Evolutionary conservation across 2,797 vertebrate species (phyloP), one percentile per base, ranked within the genome.

Genomic region (Bovichtus diacanthus): DNA sequence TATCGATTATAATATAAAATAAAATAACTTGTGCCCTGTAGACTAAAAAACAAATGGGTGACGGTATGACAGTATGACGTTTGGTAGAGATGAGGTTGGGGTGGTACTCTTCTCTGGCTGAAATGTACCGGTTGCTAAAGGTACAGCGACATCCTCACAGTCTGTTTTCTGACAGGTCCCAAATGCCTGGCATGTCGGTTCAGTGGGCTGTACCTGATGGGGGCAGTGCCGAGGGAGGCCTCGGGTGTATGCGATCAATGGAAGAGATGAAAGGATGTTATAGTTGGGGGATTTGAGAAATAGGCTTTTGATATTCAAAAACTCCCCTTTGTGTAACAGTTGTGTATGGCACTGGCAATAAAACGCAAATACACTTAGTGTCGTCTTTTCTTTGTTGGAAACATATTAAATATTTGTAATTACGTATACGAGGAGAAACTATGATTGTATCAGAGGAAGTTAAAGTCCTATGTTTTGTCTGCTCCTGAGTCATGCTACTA

Each of bases 141-240:
- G 34, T 50, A 50, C 27, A 56, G 62, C 82, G 82, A 78, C 76
- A 39, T 67, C 38, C 38, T 66, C 34, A 18, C 62, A 72, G 65
- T 76, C 59, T 53, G 66, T n/a, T 64, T 68, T 82, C 63, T 58
- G 70, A 81, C 53, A 41, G 68, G 50, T 73, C 62, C 47, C 73
- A 21, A 74, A 78, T 66, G 77, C 70, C 84, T 6, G 25, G 47
- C 54, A 53, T 75, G 68, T 77, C 78, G 59, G 39, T 49, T 81
- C 82, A 74, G 56, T 75, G 80, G 86, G 54, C 66, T 70, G 23
- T 69, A 72, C 76, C 69, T 72, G 68, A 83, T 81, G 44, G 58
- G 3, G 46, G 39, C 43, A 51, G 61, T 58, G 75, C 62, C 67
- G 65, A 70, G 29, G 21, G 65, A 59, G 60, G 53, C n/a, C 70